Conservation (phyloP, 2,888 invertebrate genomes). For the Spodoptera exigua region DNA sequence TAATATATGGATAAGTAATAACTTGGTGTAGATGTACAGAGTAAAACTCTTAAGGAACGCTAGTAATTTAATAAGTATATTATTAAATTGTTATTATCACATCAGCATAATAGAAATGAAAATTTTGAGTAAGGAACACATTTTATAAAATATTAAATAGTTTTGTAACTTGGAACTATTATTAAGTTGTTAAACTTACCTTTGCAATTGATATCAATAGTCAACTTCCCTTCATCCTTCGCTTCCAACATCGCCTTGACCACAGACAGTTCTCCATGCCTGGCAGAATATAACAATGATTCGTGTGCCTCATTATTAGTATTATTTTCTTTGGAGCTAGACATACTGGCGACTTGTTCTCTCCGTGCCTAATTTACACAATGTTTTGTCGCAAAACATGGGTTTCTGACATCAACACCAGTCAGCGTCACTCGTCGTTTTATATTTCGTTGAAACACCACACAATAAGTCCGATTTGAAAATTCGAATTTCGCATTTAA, state of each 20-base stretch:
- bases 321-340: conserved; percentile 62
- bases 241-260: conserved; percentile 88
- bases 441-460: conserved; percentile 24
- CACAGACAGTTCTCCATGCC: conserved; percentile 90
- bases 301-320: conserved; percentile 86
- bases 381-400: conserved; percentile 6
- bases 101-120: too few relatives aligned
- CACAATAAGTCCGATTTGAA: conserved; percentile 12
- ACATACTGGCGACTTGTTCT: conserved; percentile 63
- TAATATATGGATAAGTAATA: too few relatives aligned
- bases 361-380: conserved; percentile 9
- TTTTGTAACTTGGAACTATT: too few relatives aligned
- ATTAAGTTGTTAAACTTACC: conserved; percentile 82
- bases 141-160: too few relatives aligned
- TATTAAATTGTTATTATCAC: too few relatives aligned
- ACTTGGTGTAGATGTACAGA: too few relatives aligned
- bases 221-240: conserved; percentile 84
- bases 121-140: too few relatives aligned
- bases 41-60: too few relatives aligned
- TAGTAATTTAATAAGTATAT: too few relatives aligned
- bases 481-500: conserved; percentile 22
- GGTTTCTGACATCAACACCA: conserved; percentile 13
- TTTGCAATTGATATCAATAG: conserved; percentile 91
- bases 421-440: conserved; percentile 42
- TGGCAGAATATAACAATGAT: conserved; percentile 89